A percentile compares a stretch with the other conserved stretches of the same genome.
These are phyloP conservation scores for Scaptomyza polygonia DNA, from an alignment of 2,888 invertebrate genomes.

Conservation along the genomic window DNA sequence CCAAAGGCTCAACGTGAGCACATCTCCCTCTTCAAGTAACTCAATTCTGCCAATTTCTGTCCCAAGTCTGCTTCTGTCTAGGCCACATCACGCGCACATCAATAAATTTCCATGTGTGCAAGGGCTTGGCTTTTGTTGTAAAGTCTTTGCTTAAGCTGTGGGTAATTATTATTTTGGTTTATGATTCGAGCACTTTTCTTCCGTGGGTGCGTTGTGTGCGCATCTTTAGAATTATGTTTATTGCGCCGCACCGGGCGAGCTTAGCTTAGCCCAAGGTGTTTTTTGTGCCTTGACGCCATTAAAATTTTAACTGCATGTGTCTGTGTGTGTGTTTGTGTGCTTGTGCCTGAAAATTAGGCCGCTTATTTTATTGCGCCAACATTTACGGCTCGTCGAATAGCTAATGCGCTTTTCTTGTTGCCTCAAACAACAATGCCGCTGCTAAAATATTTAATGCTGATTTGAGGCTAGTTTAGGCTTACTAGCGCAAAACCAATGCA, in stretches of 20 bases:
- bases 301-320: slow-evolving; percentile 60
- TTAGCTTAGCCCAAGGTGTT: slow-evolving; percentile 63
- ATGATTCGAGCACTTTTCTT: slow-evolving; percentile 68
- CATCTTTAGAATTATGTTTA: slow-evolving; percentile 72
- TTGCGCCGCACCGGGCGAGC: slow-evolving; percentile 50
- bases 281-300: slow-evolving; percentile 50
- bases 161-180: slow-evolving; percentile 80
- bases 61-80: slow-evolving; percentile 48
- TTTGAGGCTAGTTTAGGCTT: slow-evolving; percentile 38
- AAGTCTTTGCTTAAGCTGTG: slow-evolving; percentile 64
- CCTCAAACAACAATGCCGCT: slow-evolving; percentile 13
- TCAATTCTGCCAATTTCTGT: slow-evolving; percentile 43
- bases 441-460: slow-evolving; percentile 24
- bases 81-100: slow-evolving; percentile 71
- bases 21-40: slow-evolving; percentile 33
- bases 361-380: slow-evolving; percentile 63
- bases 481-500: slow-evolving; percentile 27
- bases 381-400: slow-evolving; percentile 68
- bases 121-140: slow-evolving; percentile 62
- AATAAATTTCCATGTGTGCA: slow-evolving; percentile 68
- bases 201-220: slow-evolving; percentile 46
- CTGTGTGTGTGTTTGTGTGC: slow-evolving; percentile 9
- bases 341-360: slow-evolving; percentile 54
- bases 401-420: slow-evolving; percentile 72
- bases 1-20: slow-evolving; percentile 66